phyloP scores from a whole-genome alignment of 30 jellyfish, hydroid and myxozoan species.

The Turritopsis rubra region DNA sequence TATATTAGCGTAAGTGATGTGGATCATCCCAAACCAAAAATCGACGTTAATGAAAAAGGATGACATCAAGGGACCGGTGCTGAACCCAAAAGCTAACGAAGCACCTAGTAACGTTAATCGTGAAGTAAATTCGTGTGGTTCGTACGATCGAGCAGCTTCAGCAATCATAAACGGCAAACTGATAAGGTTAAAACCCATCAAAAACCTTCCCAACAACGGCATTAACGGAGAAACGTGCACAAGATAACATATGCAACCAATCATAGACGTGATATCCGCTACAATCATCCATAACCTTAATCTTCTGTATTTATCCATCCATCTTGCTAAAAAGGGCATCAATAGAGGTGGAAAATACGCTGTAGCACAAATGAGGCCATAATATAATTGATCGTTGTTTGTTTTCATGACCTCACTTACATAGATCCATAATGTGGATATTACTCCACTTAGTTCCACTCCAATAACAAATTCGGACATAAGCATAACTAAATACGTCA shows the following conservation, averaged over 20 bases:
- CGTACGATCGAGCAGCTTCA: background rate
- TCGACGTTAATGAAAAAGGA: background rate
- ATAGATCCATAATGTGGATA: slow-evolving; percentile 3
- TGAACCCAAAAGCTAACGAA: background rate
- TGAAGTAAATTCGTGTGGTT: background rate
- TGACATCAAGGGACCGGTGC: background rate
- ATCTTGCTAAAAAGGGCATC: background rate
- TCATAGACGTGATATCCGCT: background rate
- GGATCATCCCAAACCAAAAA: background rate
- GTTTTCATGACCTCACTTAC: background rate
- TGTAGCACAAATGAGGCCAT: slow-evolving; percentile 5
- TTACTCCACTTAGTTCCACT: background rate
- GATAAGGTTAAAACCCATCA: background rate
- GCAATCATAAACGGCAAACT: background rate
- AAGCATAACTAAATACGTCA: background rate
- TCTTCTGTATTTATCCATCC: background rate
- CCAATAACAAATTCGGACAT: background rate
- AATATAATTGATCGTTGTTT: background rate
- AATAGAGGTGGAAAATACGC: background rate
- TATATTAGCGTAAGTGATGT: slow-evolving; percentile 2
- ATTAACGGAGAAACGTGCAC: background rate
- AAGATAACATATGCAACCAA: background rate
- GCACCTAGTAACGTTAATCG: background rate
- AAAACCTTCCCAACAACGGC: background rate
- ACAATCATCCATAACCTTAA: background rate